Evolutionary conservation across 2,888 invertebrate genomes (phyloP), one percentile per base, ranked within the genome.

Genomic region (Patella ulyssiponensis): DNA sequence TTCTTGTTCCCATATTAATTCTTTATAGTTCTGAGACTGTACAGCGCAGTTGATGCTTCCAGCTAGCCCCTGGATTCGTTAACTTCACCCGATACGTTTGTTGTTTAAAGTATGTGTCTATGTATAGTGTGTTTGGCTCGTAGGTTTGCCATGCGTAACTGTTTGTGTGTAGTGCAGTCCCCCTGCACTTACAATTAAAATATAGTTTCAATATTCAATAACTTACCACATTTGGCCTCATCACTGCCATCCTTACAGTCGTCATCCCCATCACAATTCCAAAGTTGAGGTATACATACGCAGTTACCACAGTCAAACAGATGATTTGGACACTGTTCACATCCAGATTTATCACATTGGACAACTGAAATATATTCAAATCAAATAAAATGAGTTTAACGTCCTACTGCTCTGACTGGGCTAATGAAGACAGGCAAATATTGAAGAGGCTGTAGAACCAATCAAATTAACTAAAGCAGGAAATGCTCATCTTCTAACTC

Each of bases 211-310:
- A 33, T 33, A 33, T 20, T n/a, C 14, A 20, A 14, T 17, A 64
- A 85, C 87, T 86, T 83, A 86, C 87, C 81, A 79, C 89, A 89
- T 74, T 96, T 96, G 0, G 96, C 96, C 93, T 99, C 99, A 88
- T 99, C 99, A 9, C 96, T 96, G 51, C 97, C 97, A 90, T 98
- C 98, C 0, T 97, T 96, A 90, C 98, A 99, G 91, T 99, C 98
- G 89, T 98, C 97, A 90, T 97, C 98, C 90, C 97, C 97, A 92
- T 98, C 97, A 92, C 97, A 98, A 1, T 95, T 93, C 97, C 97
- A 97, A 69, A 93, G 90, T 75, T 92, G 90, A n/a, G 81, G 81
- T 23, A 0, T 95, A 94, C 82, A 96, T 94, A 86, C 90, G 87
- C 80, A 86, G 81, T 76, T 85, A 81, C 76, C 84, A 77, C 90